These are phyloP conservation scores for Sciurus carolinensis DNA, from an alignment of 2,797 vertebrate species.

Conservation along the genomic window DNA sequence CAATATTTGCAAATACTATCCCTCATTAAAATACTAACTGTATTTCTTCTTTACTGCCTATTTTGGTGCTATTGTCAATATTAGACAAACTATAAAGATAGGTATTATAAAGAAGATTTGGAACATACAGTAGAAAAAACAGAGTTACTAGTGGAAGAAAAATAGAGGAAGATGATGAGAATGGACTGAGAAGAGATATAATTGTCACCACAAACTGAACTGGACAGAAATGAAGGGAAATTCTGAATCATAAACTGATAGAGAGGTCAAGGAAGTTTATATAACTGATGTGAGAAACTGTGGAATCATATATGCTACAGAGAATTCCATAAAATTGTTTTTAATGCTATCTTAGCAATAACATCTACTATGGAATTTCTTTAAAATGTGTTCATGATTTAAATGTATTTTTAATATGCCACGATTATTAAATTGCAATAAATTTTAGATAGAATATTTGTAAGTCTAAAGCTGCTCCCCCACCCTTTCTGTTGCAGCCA, in stretches of 20 bases:
- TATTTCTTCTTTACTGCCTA: neutral
- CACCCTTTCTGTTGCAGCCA: too few species aligned
- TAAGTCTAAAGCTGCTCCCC: too few species aligned
- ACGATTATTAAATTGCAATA: neutral
- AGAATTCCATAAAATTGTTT: neutral
- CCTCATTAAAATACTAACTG: neutral
- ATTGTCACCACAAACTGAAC: neutral
- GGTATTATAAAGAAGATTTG: neutral
- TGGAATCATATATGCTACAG: neutral
- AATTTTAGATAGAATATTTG: neutral
- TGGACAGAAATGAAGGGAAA: neutral
- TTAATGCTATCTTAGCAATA: neutral
- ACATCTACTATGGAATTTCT: neutral
- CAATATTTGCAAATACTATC: neutral
- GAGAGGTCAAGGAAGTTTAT: neutral
- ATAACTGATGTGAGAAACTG: neutral
- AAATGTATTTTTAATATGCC: neutral
- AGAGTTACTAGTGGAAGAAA: neutral
- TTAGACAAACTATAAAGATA: neutral
- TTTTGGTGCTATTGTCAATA: neutral
- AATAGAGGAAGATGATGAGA: neutral
- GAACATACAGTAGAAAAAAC: neutral
- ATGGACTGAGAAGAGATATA: neutral
- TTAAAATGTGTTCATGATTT: neutral
- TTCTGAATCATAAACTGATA: neutral